A percentile compares a stretch with the other conserved stretches of the same genome.
These are phyloP conservation scores for Ennomos erosarius DNA, from an alignment of 2,888 invertebrate genomes.

Conservation along the genomic window DNA sequence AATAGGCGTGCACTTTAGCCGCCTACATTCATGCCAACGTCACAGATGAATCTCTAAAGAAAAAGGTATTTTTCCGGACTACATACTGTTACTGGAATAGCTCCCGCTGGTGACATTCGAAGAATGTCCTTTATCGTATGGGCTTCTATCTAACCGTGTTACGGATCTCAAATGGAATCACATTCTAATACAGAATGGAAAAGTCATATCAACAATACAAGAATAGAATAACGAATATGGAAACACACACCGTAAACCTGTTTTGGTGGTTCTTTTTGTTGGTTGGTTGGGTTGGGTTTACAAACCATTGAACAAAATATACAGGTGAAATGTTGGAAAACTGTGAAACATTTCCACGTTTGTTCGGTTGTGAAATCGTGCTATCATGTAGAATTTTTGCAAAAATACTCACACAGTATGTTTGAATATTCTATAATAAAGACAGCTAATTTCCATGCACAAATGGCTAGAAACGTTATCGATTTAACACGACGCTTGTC, in stretches of 20 bases:
- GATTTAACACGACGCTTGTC: slow-evolving; percentile 15
- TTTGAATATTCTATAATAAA: slow-evolving; percentile 5
- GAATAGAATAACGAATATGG: background rate
- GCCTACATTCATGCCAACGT: slow-evolving; percentile 49
- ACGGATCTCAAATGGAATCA: slow-evolving; percentile 10
- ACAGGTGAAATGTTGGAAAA: slow-evolving; percentile 20
- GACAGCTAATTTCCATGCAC: slow-evolving; percentile 14
- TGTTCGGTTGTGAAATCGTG: slow-evolving; percentile 7
- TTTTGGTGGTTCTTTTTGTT: no score
- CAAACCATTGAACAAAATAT: slow-evolving; percentile 20
- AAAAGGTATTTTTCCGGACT: slow-evolving; percentile 48
- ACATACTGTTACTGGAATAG: slow-evolving; percentile 38
- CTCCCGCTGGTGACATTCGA: slow-evolving; percentile 38
- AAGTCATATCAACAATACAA: background rate
- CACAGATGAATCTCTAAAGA: slow-evolving; percentile 46
- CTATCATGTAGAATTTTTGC: slow-evolving; percentile 10
- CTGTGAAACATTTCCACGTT: slow-evolving; percentile 10
- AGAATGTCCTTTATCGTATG: slow-evolving; percentile 30
- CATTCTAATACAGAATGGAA: no score
- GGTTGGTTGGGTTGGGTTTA: slow-evolving; percentile 6
- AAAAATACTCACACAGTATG: slow-evolving; percentile 13
- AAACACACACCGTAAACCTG: slow-evolving; percentile 8
- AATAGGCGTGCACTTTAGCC: slow-evolving; percentile 60
- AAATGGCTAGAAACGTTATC: slow-evolving; percentile 16
- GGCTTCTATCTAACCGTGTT: slow-evolving; percentile 16